A percentile compares a stretch with the other conserved stretches of the same genome.
Evolutionary conservation across 2,797 vertebrate species (phyloP).

Genomic region (Sebastiscus tertius): DNA sequence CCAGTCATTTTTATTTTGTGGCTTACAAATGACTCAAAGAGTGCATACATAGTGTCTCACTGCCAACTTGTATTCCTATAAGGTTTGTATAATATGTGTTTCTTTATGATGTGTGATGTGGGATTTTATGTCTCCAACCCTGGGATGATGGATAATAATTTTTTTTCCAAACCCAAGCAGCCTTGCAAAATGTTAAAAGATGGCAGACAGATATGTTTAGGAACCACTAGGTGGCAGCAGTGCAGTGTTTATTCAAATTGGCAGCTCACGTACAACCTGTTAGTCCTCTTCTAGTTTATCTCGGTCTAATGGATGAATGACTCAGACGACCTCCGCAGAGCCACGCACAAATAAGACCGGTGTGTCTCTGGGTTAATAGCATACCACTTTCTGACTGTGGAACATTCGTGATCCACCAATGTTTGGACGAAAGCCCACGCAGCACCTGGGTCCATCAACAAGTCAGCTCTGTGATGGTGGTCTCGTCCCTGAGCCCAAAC

Average conservation of each 20-base stretch:
- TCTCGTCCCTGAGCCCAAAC: not conserved
- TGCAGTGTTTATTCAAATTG: not conserved
- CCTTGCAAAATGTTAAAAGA: not conserved
- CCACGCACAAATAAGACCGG: not conserved
- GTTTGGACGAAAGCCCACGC: not conserved
- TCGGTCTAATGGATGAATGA: not conserved
- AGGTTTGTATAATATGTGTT: not conserved
- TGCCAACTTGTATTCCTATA: not conserved
- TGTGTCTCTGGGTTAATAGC: not conserved
- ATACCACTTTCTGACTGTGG: not conserved
- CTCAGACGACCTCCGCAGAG: not conserved
- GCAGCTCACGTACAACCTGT: not conserved
- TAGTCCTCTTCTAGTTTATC: not conserved
- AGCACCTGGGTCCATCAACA: not conserved
- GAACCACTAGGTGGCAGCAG: constrained; percentile 52
- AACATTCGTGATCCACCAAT: not conserved
- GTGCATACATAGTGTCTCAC: not conserved
- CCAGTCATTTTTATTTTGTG: not conserved
- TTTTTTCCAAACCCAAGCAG: not conserved
- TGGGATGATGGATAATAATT: not conserved
- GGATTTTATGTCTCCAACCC: not conserved
- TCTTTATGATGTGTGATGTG: not conserved
- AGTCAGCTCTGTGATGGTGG: not conserved
- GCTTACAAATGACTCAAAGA: not conserved
- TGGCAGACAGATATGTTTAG: not conserved